These are phyloP conservation scores for Threskiornis aethiopicus DNA, from an alignment of 2,797 vertebrate species.

Conservation along the genomic window DNA sequence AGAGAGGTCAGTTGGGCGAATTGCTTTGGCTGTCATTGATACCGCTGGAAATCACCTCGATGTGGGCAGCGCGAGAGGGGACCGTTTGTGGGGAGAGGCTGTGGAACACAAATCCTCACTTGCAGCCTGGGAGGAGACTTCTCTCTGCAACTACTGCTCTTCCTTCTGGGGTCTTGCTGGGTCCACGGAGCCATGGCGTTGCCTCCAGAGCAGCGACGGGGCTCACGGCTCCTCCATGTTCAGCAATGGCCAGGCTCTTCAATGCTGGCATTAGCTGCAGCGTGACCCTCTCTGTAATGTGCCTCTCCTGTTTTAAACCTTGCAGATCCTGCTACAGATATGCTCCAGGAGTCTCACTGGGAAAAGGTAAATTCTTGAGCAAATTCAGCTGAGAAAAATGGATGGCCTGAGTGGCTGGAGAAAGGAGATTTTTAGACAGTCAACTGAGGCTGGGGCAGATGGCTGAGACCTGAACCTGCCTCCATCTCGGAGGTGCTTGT, in stretches of 20 bases:
- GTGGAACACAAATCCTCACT: neutral
- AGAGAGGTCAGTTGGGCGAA: neutral
- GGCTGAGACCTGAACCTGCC: neutral
- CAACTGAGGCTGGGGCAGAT: neutral
- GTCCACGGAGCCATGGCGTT: fast-evolving
- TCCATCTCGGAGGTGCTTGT: neutral
- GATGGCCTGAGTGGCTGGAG: neutral
- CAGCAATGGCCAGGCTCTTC: neutral
- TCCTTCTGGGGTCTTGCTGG: neutral
- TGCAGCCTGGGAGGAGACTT: neutral
- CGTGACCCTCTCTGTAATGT: fast-evolving
- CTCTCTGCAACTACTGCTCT: neutral
- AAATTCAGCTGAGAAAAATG: neutral
- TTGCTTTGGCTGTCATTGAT: neutral
- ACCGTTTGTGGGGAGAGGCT: neutral
- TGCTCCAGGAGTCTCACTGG: neutral
- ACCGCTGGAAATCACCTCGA: fast-evolving
- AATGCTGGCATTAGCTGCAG: neutral
- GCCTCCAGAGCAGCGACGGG: neutral
- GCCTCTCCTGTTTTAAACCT: neutral
- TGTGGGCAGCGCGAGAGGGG: neutral
- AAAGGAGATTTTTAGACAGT: neutral
- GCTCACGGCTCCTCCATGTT: neutral
- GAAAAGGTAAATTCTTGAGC: conserved; percentile 8
- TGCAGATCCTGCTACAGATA: neutral